These are phyloP conservation scores for Heliothis peltigera DNA, from an alignment of 2,888 invertebrate species.

Conservation along the genomic window DNA sequence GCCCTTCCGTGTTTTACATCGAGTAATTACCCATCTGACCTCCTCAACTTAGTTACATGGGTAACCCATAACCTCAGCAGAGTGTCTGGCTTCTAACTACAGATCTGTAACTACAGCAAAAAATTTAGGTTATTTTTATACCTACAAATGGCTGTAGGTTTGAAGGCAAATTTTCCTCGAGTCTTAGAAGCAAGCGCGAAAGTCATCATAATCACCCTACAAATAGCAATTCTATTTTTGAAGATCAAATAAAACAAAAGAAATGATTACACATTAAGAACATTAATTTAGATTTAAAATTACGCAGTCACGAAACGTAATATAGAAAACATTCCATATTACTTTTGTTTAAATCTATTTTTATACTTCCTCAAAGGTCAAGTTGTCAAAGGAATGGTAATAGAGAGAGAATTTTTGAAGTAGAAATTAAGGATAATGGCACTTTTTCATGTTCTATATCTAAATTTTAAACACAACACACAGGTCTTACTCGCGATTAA, in stretches of 20 bases:
- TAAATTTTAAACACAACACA: no score
- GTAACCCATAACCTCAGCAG: no score
- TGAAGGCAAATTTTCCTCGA: no score
- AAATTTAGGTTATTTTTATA: no score
- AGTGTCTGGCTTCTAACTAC: no score
- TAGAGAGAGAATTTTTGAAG: background rate
- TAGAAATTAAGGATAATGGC: background rate
- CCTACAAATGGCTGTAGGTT: no score
- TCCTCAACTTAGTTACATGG: no score
- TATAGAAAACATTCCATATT: background rate
- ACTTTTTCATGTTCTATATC: background rate
- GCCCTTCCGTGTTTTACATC: no score
- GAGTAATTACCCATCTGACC: no score
- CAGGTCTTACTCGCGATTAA: no score
- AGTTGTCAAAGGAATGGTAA: background rate
- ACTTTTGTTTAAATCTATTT: background rate
- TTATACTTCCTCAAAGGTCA: constrained; percentile 2
- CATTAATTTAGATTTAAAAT: background rate
- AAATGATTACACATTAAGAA: background rate
- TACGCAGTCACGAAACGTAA: background rate
- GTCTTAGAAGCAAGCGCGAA: no score
- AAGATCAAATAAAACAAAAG: background rate
- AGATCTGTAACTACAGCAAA: no score
- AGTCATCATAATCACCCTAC: background rate
- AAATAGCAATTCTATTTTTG: background rate